A percentile compares a stretch with the other conserved stretches of the same genome.
These are phyloP conservation scores for Hystrix cristata DNA, from an alignment of 2,113 vertebrate genomes.

Conservation along the genomic window DNA sequence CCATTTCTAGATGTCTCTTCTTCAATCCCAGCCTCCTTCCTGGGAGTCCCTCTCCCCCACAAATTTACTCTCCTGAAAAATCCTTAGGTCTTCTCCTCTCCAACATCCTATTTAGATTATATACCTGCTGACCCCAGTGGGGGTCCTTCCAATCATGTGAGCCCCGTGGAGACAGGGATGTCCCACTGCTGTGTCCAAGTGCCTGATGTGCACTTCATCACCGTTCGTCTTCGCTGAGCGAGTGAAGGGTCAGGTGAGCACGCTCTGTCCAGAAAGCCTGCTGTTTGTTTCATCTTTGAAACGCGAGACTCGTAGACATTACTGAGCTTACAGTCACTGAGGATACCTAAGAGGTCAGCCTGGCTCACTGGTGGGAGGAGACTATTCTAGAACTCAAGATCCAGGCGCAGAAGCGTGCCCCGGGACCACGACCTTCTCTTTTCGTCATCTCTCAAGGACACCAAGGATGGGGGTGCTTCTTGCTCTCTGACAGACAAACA, in stretches of 20 bases:
- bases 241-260: not conserved
- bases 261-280: not conserved
- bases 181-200: not conserved
- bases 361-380: not conserved
- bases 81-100: not conserved
- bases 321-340: not conserved
- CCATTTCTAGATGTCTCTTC: not conserved
- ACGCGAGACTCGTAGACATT: not conserved
- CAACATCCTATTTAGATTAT: too few species aligned
- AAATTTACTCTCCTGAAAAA: not conserved
- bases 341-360: not conserved
- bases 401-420: not conserved
- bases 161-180: not conserved
- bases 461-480: not conserved
- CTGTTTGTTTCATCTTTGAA: not conserved
- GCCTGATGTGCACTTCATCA: not conserved
- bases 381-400: not conserved
- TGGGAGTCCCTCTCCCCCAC: not conserved
- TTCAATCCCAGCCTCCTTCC: not conserved
- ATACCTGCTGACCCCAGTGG: not conserved
- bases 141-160: too few species aligned
- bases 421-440: not conserved
- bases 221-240: not conserved
- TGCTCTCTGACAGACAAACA: not conserved
- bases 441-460: not conserved